These are phyloP conservation scores for Plebejus argus DNA, from an alignment of 2,888 invertebrate species.

Conservation along the genomic window DNA sequence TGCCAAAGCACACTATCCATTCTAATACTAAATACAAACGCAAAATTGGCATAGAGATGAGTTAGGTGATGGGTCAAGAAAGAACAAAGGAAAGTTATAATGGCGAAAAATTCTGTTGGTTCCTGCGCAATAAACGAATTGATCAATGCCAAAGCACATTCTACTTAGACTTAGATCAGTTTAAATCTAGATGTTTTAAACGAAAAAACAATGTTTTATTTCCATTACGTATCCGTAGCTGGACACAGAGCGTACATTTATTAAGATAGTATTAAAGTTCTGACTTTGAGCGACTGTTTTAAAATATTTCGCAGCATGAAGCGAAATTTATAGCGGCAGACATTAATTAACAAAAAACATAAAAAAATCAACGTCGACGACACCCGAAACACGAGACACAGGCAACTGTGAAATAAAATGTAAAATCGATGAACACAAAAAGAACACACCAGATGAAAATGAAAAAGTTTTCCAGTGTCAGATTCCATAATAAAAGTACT, in stretches of 20 bases:
- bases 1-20: too few species aligned
- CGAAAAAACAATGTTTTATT: neutral
- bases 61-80: too few species aligned
- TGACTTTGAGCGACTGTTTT: slow-evolving; percentile 2
- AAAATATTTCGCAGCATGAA: neutral
- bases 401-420: slow-evolving; percentile 19
- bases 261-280: neutral
- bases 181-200: too few species aligned
- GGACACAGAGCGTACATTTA: neutral
- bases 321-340: slow-evolving; percentile 15
- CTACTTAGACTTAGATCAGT: too few species aligned
- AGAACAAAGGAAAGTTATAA: too few species aligned
- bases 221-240: neutral
- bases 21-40: too few species aligned
- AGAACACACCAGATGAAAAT: slow-evolving; percentile 8
- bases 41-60: too few species aligned
- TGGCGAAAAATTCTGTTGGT: too few species aligned
- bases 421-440: slow-evolving; percentile 18
- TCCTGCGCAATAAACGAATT: too few species aligned
- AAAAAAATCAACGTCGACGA: slow-evolving; percentile 9
- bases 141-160: too few species aligned
- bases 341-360: slow-evolving; percentile 22
- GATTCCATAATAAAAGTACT: neutral
- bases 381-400: slow-evolving; percentile 17
- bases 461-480: slow-evolving; percentile 1